Evolutionary conservation across 2,888 invertebrate species (phyloP).

Genomic region (Drosophila monieri): DNA sequence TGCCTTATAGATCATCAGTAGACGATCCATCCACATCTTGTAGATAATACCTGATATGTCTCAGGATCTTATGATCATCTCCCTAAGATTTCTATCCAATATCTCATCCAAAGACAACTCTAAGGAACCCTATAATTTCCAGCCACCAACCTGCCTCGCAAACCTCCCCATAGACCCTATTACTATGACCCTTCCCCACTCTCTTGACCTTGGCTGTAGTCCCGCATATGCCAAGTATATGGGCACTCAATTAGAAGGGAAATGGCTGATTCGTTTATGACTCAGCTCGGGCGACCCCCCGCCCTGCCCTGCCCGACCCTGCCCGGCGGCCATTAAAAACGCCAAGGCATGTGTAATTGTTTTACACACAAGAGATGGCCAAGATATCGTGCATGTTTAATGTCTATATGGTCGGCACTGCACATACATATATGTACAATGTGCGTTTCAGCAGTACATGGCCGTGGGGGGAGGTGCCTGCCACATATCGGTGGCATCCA

Average conservation of each 20-base stretch:
- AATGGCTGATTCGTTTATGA: constrained; percentile 65
- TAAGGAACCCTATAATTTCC: no score
- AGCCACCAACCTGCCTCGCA: no score
- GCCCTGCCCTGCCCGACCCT: no score
- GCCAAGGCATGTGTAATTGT: constrained; percentile 48
- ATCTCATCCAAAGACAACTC: no score
- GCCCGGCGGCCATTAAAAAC: constrained; percentile 49
- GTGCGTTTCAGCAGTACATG: background rate
- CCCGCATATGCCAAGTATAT: constrained; percentile 50
- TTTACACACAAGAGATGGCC: constrained; percentile 40
- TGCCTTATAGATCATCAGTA: no score
- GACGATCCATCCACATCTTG: no score
- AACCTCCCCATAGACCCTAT: no score
- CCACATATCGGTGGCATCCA: constrained; percentile 23
- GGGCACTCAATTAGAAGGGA: constrained; percentile 64
- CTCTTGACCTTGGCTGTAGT: constrained; percentile 1
- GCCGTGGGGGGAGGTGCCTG: background rate
- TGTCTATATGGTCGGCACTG: constrained; percentile 23
- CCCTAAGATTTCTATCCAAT: no score
- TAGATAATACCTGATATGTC: no score
- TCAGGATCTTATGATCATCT: no score
- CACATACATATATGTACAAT: constrained; percentile 13
- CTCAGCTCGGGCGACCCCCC: constrained; percentile 39
- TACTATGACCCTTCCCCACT: background rate
- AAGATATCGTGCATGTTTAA: constrained; percentile 41